Evolutionary conservation across 2,888 invertebrate species (phyloP), one percentile per base, ranked within the genome.

Genomic region (Tipula lateralis): DNA sequence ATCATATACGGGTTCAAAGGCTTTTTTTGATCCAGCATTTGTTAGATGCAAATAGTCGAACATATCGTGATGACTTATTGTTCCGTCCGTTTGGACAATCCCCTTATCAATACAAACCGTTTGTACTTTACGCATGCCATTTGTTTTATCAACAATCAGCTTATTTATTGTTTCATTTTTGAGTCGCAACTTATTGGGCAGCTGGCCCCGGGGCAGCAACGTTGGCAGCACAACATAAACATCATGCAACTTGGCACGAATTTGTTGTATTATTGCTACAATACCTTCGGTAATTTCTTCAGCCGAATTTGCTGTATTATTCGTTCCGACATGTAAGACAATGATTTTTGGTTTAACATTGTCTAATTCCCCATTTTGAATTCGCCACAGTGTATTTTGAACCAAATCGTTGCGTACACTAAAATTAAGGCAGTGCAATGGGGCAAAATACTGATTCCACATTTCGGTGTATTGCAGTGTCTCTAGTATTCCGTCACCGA

Each of bases 361-460:
- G 89, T 97, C 97, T 87, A 98, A 91, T 91, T 97, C 97, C 84
- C 97, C 97, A 91, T 98, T 96, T 88, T 93, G 92, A 83, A 97
- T 93, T 87, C 98, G 92, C 97, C 97, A 98, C 50, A 98, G 91
- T 13, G 97, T 94, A 92, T 98, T 94, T 89, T 97, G 95, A 44
- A 96, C 96, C 89, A 94, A 93, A 90, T 98, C 97, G 86, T 94
- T 95, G 87, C 96, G 94, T 88, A 97, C 96, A 87, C 97, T 97
- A 86, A 90, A 90, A 90, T 97, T 97, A 87, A 97, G 93, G 89
- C 96, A 95, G 90, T 98, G 97, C 89, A 98, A 92, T 1, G 97
- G 97, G 85, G 95, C 96, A 92, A 97, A 97, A 91, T 95, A 93
- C 87, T 95, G 94, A 88, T 96, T 94, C 97, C 97, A 98, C 84